phyloP scores from a whole-genome alignment of 2,888 invertebrate species.

The Drosophila mulleri region DNA sequence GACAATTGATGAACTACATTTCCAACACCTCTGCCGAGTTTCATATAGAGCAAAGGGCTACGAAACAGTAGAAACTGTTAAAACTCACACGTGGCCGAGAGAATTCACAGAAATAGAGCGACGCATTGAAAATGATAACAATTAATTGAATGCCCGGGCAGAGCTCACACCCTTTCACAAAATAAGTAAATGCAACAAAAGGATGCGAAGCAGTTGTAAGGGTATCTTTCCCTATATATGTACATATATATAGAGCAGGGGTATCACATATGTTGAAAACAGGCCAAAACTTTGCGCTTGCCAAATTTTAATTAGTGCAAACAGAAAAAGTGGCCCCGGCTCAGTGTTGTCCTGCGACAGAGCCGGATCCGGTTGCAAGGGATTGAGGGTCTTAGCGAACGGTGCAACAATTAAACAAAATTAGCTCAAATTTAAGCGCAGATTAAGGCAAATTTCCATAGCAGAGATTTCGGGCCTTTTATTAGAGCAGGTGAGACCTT shows the following conservation, averaged over 20 bases:
- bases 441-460: slow-evolving; percentile 72
- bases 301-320: slow-evolving; percentile 74
- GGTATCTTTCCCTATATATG: neutral
- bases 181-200: slow-evolving; percentile 10
- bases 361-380: slow-evolving; percentile 16
- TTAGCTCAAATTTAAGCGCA: slow-evolving; percentile 78
- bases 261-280: neutral
- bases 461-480: slow-evolving; percentile 47
- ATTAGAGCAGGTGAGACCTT: slow-evolving; percentile 63
- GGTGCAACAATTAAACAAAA: slow-evolving; percentile 79
- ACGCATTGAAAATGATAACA: slow-evolving; percentile 54
- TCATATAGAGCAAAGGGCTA: slow-evolving; percentile 2
- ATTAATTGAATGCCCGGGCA: slow-evolving; percentile 64
- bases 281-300: slow-evolving; percentile 25
- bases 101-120: slow-evolving; percentile 37
- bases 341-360: slow-evolving; percentile 10
- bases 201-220: slow-evolving; percentile 3
- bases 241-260: neutral
- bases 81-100: slow-evolving; percentile 58
- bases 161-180: slow-evolving; percentile 67
- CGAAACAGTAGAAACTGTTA: slow-evolving; percentile 42
- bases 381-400: slow-evolving; percentile 47
- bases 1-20: neutral
- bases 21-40: neutral
- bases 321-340: slow-evolving; percentile 61